These are phyloP conservation scores for Tapera naevia DNA, from an alignment of 2,797 vertebrate genomes.

Conservation along the genomic window DNA sequence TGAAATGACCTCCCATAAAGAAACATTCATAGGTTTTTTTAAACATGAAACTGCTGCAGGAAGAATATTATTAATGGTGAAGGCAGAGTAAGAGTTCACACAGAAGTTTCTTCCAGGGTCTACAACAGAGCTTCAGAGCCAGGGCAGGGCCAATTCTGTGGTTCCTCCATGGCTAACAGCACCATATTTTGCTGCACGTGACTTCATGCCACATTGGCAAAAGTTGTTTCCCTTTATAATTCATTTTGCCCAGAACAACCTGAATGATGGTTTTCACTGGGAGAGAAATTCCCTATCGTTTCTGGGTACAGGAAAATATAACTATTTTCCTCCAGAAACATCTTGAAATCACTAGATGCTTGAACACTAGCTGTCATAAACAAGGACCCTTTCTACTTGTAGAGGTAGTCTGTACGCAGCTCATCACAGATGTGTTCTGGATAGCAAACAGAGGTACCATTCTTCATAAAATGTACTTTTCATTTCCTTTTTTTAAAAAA, in stretches of 20 bases:
- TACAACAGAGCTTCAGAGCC: background rate
- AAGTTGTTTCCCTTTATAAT: background rate
- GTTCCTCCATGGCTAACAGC: background rate
- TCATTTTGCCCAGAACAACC: background rate
- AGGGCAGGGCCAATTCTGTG: background rate
- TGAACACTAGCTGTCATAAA: slow-evolving; percentile 26
- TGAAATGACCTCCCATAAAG: background rate
- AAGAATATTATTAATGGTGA: background rate
- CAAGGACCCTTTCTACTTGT: slow-evolving; percentile 21
- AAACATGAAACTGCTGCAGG: background rate
- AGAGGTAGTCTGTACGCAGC: slow-evolving; percentile 12
- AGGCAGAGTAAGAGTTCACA: background rate
- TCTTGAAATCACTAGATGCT: slow-evolving; percentile 59
- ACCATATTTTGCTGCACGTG: background rate
- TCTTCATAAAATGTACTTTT: background rate
- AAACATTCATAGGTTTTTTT: background rate
- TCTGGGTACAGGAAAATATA: background rate
- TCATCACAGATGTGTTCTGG: slow-evolving; percentile 19
- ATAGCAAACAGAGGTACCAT: background rate
- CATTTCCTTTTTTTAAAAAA: background rate
- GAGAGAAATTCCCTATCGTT: background rate
- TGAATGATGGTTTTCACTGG: background rate
- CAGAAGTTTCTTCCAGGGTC: background rate
- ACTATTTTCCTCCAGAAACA: slow-evolving; percentile 34
- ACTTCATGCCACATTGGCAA: background rate